Conservation (phyloP, 2,888 invertebrate species). For the Trilocha varians region DNA sequence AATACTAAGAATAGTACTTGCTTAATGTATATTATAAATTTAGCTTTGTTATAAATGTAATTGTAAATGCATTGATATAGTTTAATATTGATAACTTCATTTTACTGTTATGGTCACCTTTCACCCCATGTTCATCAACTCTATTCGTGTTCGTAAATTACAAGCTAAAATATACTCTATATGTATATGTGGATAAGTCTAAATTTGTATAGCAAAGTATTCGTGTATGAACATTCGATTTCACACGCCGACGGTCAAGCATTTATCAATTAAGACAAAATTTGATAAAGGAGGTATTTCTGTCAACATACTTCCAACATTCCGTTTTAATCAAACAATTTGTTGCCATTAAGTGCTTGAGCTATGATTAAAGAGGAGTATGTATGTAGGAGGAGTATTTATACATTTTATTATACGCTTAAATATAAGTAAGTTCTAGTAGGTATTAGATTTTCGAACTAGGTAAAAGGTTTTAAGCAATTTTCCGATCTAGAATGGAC, state of each 20-base stretch:
- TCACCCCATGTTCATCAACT: constrained; percentile 16
- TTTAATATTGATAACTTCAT: background rate
- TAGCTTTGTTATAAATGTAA: background rate
- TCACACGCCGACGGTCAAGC: constrained; percentile 62
- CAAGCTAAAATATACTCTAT: constrained; percentile 16
- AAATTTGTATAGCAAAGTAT: constrained; percentile 6
- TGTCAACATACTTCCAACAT: constrained; percentile 36
- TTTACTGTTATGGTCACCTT: constrained; percentile 19
- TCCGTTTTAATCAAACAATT: constrained; percentile 35
- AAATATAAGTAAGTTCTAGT: too few relatives aligned
- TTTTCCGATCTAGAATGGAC: too few relatives aligned
- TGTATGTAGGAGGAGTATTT: background rate
- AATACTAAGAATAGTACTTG: too few relatives aligned
- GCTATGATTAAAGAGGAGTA: constrained; percentile 1
- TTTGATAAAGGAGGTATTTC: constrained; percentile 59
- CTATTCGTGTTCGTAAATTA: constrained; percentile 4
- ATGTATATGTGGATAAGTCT: background rate
- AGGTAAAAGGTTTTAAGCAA: too few relatives aligned
- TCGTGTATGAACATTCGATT: constrained; percentile 65
- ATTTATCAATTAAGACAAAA: constrained; percentile 65
- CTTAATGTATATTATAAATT: background rate
- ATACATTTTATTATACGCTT: background rate
- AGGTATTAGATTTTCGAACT: too few relatives aligned
- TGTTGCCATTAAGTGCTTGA: background rate
- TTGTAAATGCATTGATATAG: background rate